Evolutionary conservation across 2,113 vertebrate genomes (phyloP).

Genomic region (Heliornis fulica): DNA sequence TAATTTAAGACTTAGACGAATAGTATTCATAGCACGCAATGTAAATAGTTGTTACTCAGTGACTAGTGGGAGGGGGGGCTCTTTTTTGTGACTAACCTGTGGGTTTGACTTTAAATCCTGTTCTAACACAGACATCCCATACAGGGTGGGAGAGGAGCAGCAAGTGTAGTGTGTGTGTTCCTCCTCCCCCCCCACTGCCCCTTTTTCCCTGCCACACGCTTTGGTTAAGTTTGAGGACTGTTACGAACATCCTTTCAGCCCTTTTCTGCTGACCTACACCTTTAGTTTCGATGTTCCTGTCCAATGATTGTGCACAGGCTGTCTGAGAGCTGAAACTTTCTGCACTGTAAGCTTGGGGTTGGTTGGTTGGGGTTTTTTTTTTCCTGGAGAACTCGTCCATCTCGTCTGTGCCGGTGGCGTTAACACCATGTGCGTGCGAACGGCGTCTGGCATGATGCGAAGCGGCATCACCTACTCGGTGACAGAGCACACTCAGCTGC

Average conservation of each 20-base stretch:
- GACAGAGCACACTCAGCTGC: background rate
- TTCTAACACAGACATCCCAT: conserved; percentile 48
- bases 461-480: background rate
- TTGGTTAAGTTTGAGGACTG: background rate
- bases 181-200: conserved; percentile 69
- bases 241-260: background rate
- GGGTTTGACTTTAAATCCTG: conserved; percentile 51
- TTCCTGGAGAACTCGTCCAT: background rate
- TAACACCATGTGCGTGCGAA: background rate
- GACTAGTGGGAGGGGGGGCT: conserved; percentile 52
- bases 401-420: background rate
- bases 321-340: background rate
- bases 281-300: background rate
- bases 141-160: conserved; percentile 54
- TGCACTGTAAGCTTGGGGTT: background rate
- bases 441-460: background rate
- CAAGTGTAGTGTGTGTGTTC: conserved; percentile 61
- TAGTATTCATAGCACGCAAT: conserved; percentile 76
- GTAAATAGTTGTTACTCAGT: conserved; percentile 79
- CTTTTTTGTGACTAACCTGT: conserved; percentile 49
- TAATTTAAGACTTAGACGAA: conserved; percentile 81
- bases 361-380: background rate
- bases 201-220: background rate
- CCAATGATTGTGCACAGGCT: background rate
- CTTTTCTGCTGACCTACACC: background rate